Percentiles rank a stretch among this genome's conserved stretches.
These are phyloP conservation scores for Poecilus cupreus DNA, from an alignment of 2,888 invertebrate genomes.

Conservation along the genomic window DNA sequence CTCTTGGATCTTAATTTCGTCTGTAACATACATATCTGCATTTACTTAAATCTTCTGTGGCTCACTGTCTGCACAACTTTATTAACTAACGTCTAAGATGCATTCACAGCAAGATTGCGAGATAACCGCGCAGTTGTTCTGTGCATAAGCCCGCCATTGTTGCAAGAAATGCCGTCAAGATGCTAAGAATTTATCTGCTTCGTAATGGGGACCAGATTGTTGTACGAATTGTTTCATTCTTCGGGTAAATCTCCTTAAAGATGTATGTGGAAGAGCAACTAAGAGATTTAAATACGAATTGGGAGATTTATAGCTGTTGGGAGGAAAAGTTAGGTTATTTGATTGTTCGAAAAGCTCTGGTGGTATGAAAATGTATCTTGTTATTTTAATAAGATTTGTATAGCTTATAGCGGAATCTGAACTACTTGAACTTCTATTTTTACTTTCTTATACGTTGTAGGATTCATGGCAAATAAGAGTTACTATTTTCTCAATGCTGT, in stretches of 20 bases:
- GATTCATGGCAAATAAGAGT: too few relatives aligned
- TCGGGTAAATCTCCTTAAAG: neutral
- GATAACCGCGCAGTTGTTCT: neutral
- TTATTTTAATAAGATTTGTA: too few relatives aligned
- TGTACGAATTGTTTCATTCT: slow-evolving; percentile 17
- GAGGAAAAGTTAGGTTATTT: too few relatives aligned
- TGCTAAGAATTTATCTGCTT: neutral
- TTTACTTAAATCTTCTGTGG: slow-evolving; percentile 13
- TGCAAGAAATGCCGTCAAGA: neutral
- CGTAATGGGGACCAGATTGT: slow-evolving; percentile 4
- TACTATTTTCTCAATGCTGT: too few relatives aligned
- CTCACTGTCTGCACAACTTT: neutral
- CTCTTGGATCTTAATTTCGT: neutral
- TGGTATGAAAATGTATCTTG: too few relatives aligned
- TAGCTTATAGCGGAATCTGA: too few relatives aligned
- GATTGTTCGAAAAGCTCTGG: too few relatives aligned
- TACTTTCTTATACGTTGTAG: too few relatives aligned
- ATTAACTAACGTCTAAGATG: neutral
- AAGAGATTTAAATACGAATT: neutral
- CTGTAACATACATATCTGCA: neutral
- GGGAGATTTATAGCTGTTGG: neutral
- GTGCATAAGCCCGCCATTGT: slow-evolving; percentile 6
- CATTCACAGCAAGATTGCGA: neutral
- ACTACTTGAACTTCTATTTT: too few relatives aligned
- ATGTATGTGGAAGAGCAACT: neutral